phyloP scores from a whole-genome alignment of 2,113 vertebrate genomes.

The Callithrix jacchus region DNA sequence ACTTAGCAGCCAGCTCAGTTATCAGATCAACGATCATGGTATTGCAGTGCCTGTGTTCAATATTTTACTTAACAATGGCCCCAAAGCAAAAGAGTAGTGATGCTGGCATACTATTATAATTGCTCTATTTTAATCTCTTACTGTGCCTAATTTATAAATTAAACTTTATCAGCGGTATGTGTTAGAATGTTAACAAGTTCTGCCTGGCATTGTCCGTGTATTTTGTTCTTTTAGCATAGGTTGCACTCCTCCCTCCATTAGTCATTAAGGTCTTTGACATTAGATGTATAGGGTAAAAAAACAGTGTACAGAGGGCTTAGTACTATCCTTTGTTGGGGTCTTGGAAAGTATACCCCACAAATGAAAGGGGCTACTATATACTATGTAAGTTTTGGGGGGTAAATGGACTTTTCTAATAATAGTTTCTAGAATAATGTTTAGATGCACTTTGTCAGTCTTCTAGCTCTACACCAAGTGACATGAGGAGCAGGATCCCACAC shows the following conservation, averaged over 20 bases:
- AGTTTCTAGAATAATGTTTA: constrained; percentile 22
- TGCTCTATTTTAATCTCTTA: neutral
- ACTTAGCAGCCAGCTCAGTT: neutral
- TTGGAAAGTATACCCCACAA: neutral
- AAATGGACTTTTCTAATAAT: neutral
- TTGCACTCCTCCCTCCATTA: neutral
- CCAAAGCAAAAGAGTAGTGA: neutral
- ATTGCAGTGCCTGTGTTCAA: neutral
- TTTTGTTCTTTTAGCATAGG: neutral
- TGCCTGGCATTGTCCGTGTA: neutral
- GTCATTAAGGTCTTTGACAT: neutral
- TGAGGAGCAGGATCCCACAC: neutral
- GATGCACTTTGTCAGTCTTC: neutral
- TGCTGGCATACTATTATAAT: neutral
- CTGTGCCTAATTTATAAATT: neutral
- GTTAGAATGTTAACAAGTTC: too few relatives aligned
- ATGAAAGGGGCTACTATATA: neutral
- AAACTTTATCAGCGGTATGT: neutral
- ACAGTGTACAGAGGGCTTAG: neutral
- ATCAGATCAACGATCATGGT: neutral
- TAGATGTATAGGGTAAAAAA: neutral
- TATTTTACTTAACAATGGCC: neutral
- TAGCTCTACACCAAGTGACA: neutral
- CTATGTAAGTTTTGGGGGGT: neutral
- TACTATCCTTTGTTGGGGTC: neutral